Base-by-base conservation (phyloP, 2,113 vertebrate species). In the Reinhardtius hippoglossoides region DNA sequence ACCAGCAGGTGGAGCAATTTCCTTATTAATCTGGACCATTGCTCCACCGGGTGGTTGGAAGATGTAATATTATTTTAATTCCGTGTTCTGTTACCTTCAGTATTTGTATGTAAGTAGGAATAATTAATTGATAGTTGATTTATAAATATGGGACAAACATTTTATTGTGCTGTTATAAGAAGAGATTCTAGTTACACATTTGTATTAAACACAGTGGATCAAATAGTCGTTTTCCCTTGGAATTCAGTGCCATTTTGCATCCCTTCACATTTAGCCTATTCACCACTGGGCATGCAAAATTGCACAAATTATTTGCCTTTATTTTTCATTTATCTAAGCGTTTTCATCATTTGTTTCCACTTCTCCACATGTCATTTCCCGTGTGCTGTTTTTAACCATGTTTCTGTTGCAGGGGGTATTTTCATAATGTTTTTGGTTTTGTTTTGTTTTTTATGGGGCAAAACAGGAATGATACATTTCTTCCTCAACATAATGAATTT, bases 1-100 rank as follows among this genome's bases (percentile, higher is more conserved):
- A 66, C 64, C 86, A 87, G 76, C 80, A 81, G 81, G 76, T 60
- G 9, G 72, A 77, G 72, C 86, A 76, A 23, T 73, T 63, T 40
- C 55, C 48, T 24, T 44, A 18, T 50, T n/a, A 4, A 24, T 31
- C 15, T 26, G 63, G 76, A 59, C 62, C 70, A 81, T 67, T 90
- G 87, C 79, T 62, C 92, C 91, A 74, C 84, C 92, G 85, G 89
- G 35, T 91, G 92, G 87, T 71, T 52, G 48, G 37, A 87, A 48
- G 20, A 4, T 71, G 67, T 27, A 81, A 26, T 26, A 3, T 8
- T 37, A 14, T 16, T 59, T 61, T 14, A 10, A n/a, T 23, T 18
- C 31, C 65, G 1, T 46, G 0, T 46, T 3, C 55, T 48, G 15
- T 16, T 48, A 48, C 48, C 21, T 13, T 48, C 10, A 40, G 5